Percentiles rank a stretch among this genome's conserved stretches.
phyloP scores from a whole-genome alignment of 2,888 invertebrate genomes.

The Idaea biselata region DNA sequence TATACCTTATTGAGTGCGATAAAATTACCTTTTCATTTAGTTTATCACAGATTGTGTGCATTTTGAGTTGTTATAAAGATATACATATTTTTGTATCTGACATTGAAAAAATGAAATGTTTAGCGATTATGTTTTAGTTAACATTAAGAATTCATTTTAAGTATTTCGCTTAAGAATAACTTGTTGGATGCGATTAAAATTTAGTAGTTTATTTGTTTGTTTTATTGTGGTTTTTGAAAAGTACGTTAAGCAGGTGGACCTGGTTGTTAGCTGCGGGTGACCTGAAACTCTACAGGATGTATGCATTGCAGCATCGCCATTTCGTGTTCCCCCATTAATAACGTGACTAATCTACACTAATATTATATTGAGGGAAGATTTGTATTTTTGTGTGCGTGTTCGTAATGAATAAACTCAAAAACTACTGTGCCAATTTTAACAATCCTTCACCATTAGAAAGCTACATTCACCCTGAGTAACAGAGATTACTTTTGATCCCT shows the following conservation, averaged over 20 bases:
- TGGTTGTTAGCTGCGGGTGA: too few relatives aligned
- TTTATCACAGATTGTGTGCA: constrained; percentile 68
- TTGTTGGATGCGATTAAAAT: constrained; percentile 77
- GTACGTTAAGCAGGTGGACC: not conserved
- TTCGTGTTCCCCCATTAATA: too few relatives aligned
- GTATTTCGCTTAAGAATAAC: constrained; percentile 73
- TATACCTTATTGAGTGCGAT: constrained; percentile 49
- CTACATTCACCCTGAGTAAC: too few relatives aligned
- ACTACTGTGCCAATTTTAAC: too few relatives aligned
- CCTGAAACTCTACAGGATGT: too few relatives aligned
- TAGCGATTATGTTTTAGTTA: constrained; percentile 72
- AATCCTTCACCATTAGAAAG: too few relatives aligned
- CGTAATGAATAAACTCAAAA: too few relatives aligned
- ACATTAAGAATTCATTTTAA: constrained; percentile 52
- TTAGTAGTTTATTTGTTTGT: constrained; percentile 58
- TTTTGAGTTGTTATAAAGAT: constrained; percentile 72
- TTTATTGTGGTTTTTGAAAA: constrained; percentile 20
- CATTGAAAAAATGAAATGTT: constrained; percentile 60
- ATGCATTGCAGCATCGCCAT: too few relatives aligned
- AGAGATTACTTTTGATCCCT: too few relatives aligned
- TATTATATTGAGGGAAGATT: too few relatives aligned
- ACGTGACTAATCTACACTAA: too few relatives aligned
- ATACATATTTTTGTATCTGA: constrained; percentile 76
- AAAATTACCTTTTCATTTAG: constrained; percentile 57
- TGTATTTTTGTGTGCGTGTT: too few relatives aligned